Evolutionary conservation across 1,140 invertebrate species (phyloP), one percentile per base, ranked within the genome.

Genomic region (Drosophila gunungcola): DNA sequence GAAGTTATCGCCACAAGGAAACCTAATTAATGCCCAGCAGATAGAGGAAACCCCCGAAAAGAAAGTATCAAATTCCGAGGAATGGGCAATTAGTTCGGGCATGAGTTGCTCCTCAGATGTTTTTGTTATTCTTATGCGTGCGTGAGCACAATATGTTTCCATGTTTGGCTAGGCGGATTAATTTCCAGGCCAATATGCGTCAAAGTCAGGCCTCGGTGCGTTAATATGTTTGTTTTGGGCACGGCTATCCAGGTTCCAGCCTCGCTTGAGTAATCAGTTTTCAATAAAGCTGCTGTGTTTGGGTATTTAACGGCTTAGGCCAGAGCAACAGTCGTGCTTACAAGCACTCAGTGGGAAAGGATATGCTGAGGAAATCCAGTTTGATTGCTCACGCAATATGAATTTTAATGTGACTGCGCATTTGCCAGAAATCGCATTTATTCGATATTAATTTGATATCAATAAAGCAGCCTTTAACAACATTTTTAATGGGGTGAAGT

Each of bases 181-280:
- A 86, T 86, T 86, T 70, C 79, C 55, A 58, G 75, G 83, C 81
- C 81, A 84, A 85, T 77, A 85, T 84, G 73, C 81, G 80, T 75
- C 70, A 60, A 72, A 75, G 62, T 74, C 65, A 82, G 45, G 57
- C 73, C 27, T 61, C 67, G 53, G 65, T 77, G 46, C 51, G 60
- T 77, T 77, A 77, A 80, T 84, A 80, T 76, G 73, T 68, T 77
- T 77, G 74, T 38, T 53, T 27, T 11, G 10, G 38, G 27, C 9
- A 10, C 12, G 25, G 27, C 12, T 32, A 32, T 32, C 5, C 10
- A 32, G 6, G 3, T 10, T 3, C 4, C 32, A 25, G 9, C 3
- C 12, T 4, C 2, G 3, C 25, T 43, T 55, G 49, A 53, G 70
- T 78, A 78, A 81, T 68, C 83, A 82, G 83, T 88, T 86, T 76